Base-by-base conservation (phyloP, 2,797 vertebrate genomes). In the Enteromius thamalakanensis region DNA sequence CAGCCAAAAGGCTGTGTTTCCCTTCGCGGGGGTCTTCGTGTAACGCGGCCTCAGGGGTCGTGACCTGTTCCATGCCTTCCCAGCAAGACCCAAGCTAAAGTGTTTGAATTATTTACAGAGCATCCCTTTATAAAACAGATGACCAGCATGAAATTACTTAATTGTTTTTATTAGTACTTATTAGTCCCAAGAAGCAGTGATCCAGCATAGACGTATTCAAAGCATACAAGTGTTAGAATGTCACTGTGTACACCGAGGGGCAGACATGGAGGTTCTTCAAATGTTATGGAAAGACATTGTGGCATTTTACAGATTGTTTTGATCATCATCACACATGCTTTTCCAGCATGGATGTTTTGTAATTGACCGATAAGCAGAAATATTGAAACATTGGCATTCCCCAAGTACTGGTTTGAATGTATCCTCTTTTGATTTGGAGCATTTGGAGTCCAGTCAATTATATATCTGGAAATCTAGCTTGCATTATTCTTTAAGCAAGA, bases 101-200 rank as follows among this genome's bases (percentile, higher is more conserved):
- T 76, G 84, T 87, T 89, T 88, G 84, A 90, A 89, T 79, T 89
- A 90, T 88, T 92, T 80, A 7, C 86, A 88, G 90, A 90, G 88
- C 23, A 60, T 12, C 81, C 84, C 84, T 84, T 87, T 84, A 90
- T 91, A 91, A 92, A 93, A 89, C 85, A 83, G 87, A 87, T 88
- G 84, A 53, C 67, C 60, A 86, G 87, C 32, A 34, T 34, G 32
- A 34, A 34, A 34, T 34, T 34, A 34, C 32, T 3, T 3, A 34
- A 4, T 34, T 34, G 32, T 88, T 53, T 53, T 53, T 53, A 21
- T 51, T 51, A 19, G 85, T 90, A 88, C 90, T 89, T 89, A 89
- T 86, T 85, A 79, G 58, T 70, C 81, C 85, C 69, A 80, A 85
- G 70, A 85, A 89, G 83, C 60, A 0, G 76, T 84, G 88, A 88